phyloP scores from a whole-genome alignment of 2,888 invertebrate species.

The Andrena fulva region DNA sequence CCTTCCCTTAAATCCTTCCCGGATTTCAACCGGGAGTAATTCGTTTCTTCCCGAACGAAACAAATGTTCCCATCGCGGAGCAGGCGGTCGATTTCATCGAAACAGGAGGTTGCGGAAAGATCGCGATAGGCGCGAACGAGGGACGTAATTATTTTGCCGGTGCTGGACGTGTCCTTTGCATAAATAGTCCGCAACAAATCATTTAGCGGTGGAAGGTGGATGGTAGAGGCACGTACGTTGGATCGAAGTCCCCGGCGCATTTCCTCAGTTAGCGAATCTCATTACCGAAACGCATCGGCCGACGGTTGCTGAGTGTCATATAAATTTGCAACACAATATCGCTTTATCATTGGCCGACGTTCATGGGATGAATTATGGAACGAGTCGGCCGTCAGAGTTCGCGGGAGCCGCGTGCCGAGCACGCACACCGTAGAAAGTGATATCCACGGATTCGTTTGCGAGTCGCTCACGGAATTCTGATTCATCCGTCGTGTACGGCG shows the following conservation, averaged over 20 bases:
- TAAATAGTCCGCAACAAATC: slow-evolving; percentile 35
- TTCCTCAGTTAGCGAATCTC: slow-evolving; percentile 68
- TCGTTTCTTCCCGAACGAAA: slow-evolving; percentile 7
- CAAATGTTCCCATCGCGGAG: no score
- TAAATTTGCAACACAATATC: slow-evolving; percentile 74
- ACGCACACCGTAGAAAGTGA: slow-evolving; percentile 58
- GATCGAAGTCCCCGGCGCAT: slow-evolving; percentile 46
- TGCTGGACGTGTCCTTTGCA: slow-evolving; percentile 4
- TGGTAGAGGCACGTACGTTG: slow-evolving; percentile 17
- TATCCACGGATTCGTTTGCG: slow-evolving; percentile 55
- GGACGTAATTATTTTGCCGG: slow-evolving; percentile 4
- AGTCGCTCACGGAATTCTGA: slow-evolving; percentile 48
- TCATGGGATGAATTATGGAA: slow-evolving; percentile 65
- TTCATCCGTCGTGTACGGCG: slow-evolving; percentile 13
- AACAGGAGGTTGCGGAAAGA: no score
- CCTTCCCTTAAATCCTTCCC: slow-evolving; percentile 36
- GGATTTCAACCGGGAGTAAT: neutral
- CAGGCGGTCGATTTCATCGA: no score
- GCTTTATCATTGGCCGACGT: slow-evolving; percentile 71
- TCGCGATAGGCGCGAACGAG: no score
- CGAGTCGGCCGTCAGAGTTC: slow-evolving; percentile 51
- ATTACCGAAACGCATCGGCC: slow-evolving; percentile 68
- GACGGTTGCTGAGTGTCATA: slow-evolving; percentile 62
- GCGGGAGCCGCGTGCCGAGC: slow-evolving; percentile 31
- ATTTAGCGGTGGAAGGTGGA: neutral